These are phyloP conservation scores for Dunckerocampus dactyliophorus DNA, from an alignment of 2,113 vertebrate genomes.

Conservation along the genomic window DNA sequence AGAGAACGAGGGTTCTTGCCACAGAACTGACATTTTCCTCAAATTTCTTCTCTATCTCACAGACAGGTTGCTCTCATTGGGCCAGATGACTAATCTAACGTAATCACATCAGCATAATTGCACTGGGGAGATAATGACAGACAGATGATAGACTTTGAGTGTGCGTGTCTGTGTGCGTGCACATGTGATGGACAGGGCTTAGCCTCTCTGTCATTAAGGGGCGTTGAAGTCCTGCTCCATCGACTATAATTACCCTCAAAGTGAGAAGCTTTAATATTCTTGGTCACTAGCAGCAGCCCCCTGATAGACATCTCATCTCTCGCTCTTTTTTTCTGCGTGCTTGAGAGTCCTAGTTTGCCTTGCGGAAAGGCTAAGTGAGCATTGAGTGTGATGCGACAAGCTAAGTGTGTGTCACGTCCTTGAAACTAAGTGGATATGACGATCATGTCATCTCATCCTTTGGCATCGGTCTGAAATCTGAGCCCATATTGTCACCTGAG, in stretches of 20 bases:
- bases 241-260: slow-evolving; percentile 66
- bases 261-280: slow-evolving; percentile 68
- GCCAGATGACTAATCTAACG: slow-evolving; percentile 70
- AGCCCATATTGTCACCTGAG: background rate
- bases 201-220: slow-evolving; percentile 62
- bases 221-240: slow-evolving; percentile 59
- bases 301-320: slow-evolving; percentile 63
- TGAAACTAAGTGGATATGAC: slow-evolving; percentile 45
- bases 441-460: slow-evolving; percentile 17
- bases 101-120: slow-evolving; percentile 76
- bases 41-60: slow-evolving; percentile 41
- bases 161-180: slow-evolving; percentile 40
- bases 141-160: slow-evolving; percentile 57
- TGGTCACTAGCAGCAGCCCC: slow-evolving; percentile 52
- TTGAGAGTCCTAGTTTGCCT: slow-evolving; percentile 49
- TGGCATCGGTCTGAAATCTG: slow-evolving; percentile 12
- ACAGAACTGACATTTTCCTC: slow-evolving; percentile 52
- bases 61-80: slow-evolving; percentile 66
- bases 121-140: slow-evolving; percentile 66
- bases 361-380: slow-evolving; percentile 51
- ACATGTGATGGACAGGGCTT: slow-evolving; percentile 66
- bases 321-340: slow-evolving; percentile 43
- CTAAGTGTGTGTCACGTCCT: slow-evolving; percentile 60
- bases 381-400: slow-evolving; percentile 38
- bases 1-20: slow-evolving; percentile 36